Base-by-base conservation (phyloP, 2,888 invertebrate genomes). In the Metalampra italica region DNA sequence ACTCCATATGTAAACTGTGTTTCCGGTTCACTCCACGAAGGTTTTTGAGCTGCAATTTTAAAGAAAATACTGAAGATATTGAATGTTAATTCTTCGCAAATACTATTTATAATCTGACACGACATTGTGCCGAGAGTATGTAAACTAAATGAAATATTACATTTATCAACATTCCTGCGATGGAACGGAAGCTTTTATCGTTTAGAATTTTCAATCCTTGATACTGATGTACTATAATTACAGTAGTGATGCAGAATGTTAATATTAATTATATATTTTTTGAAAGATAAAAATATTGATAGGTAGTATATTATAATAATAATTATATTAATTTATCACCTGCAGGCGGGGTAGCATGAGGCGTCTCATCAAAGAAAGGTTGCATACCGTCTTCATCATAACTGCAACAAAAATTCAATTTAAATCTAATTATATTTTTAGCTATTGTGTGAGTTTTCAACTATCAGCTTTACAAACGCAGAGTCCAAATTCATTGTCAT, bases 371-470 rank as follows among this genome's bases (percentile, higher is more conserved):
- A 59, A 89, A 89, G 69, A 89, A 89, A 37, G 89, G 89, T 68
- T 89, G 89, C 86, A 86, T 87, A 41, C 86, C 88, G 66, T 89
- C 88, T 50, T 87, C 87, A 55, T 88, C 88, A 59, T 82, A 85
- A 70, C 86, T 89, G 71, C 7, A 66, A 72, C 36, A 54, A 65
- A 57, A 48, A 43, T 9, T 38, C 38, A 30, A 38, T 34, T 14
- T 37, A 45, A 42, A 45, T 43, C 8, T 34, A n/a, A 30, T 30
- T 30, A n/a, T n/a, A n/a, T n/a, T n/a, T n/a, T n/a, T n/a, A n/a
- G n/a, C n/a, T n/a, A n/a, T n/a, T n/a, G n/a, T n/a, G n/a, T n/a
- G n/a, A n/a, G n/a, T n/a, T n/a, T n/a, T n/a, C n/a, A n/a, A n/a
- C n/a, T n/a, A n/a, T n/a, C n/a, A n/a, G n/a, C n/a, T n/a, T n/a